These are phyloP conservation scores for Helicoverpa assulta DNA, from an alignment of 2,888 invertebrate species.

Conservation along the genomic window DNA sequence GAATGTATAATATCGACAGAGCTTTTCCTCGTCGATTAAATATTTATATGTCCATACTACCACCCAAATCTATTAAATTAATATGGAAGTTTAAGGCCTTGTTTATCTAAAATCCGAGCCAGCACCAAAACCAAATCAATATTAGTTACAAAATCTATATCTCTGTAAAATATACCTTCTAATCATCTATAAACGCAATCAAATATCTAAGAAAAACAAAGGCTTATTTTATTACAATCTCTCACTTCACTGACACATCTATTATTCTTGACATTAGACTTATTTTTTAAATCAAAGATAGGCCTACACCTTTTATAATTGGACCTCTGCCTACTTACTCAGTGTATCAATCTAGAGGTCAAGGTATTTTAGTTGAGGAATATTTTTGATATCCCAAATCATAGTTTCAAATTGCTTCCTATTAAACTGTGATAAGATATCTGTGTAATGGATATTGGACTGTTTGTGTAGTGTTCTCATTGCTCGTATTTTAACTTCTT, in stretches of 20 bases:
- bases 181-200: constrained; percentile 60
- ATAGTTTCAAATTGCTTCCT: constrained; percentile 73
- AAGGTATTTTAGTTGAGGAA: constrained; percentile 24
- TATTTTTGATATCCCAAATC: constrained; percentile 65
- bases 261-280: constrained; percentile 70
- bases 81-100: no score
- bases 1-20: no score
- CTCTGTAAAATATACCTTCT: constrained; percentile 49
- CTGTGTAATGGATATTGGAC: constrained; percentile 65
- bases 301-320: constrained; percentile 31
- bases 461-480: constrained; percentile 37
- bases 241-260: constrained; percentile 70
- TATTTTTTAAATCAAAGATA: constrained; percentile 72
- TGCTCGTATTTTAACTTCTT: background rate
- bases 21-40: no score
- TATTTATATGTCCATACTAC: no score
- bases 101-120: no score
- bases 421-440: constrained; percentile 74
- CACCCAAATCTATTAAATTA: no score
- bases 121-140: background rate
- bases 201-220: constrained; percentile 68
- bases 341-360: constrained; percentile 7
- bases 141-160: constrained; percentile 28
- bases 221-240: constrained; percentile 70
- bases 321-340: background rate